Evolutionary conservation across 2,888 invertebrate genomes (phyloP).

Genomic region (Punctoribates punctum): DNA sequence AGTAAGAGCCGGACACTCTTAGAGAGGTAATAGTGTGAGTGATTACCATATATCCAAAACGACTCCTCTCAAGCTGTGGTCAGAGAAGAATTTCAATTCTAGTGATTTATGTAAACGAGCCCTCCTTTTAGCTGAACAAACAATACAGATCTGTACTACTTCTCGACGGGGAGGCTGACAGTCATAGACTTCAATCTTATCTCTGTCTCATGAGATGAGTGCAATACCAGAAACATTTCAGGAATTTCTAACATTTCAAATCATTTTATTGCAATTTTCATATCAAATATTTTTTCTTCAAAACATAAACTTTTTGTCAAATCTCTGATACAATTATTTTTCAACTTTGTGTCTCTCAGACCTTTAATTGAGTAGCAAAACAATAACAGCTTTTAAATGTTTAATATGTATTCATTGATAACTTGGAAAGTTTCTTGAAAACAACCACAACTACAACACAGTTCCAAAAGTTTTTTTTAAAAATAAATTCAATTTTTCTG

Average conservation of each 20-base stretch:
- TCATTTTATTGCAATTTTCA: too few species aligned
- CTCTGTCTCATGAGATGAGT: background rate
- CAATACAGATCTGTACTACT: background rate
- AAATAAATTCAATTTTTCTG: too few species aligned
- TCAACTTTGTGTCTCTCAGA: too few species aligned
- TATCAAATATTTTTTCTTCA: too few species aligned
- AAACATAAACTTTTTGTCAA: too few species aligned
- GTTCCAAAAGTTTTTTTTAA: too few species aligned
- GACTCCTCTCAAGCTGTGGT: background rate
- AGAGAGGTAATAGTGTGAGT: background rate
- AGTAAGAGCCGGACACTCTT: background rate
- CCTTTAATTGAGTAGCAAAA: too few species aligned
- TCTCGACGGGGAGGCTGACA: background rate
- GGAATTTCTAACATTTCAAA: background rate
- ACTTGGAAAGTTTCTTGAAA: too few species aligned
- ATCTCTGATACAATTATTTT: too few species aligned
- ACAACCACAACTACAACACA: too few species aligned
- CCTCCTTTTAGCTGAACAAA: background rate
- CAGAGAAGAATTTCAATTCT: constrained; percentile 2
- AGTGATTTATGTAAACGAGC: constrained; percentile 20
- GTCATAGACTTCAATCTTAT: background rate
- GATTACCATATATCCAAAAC: background rate
- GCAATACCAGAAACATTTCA: background rate
- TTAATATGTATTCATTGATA: too few species aligned
- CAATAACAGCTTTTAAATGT: too few species aligned